phyloP scores from a whole-genome alignment of 2,113 vertebrate species.

The Grus americana region DNA sequence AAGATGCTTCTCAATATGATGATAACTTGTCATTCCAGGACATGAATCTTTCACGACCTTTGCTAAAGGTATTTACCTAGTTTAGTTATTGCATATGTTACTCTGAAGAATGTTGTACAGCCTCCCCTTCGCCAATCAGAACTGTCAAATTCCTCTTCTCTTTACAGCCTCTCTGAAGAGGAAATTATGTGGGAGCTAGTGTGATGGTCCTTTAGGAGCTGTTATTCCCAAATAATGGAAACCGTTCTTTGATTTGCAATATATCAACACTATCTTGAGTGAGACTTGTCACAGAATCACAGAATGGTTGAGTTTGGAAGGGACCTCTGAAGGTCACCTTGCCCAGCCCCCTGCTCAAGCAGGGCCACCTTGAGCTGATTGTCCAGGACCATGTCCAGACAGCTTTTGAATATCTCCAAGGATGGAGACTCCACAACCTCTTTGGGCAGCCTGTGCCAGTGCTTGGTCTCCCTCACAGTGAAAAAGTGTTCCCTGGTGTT shows the following conservation, averaged over 20 bases:
- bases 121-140: background rate
- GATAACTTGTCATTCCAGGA: conserved; percentile 89
- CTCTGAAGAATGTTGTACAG: background rate
- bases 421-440: background rate
- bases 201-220: background rate
- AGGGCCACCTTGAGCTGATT: background rate
- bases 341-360: background rate
- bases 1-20: conserved; percentile 90
- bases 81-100: background rate
- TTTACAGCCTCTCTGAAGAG: background rate
- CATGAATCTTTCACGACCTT: conserved; percentile 96
- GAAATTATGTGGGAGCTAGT: background rate
- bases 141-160: background rate
- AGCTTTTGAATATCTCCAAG: background rate
- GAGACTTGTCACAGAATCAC: background rate
- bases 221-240: background rate
- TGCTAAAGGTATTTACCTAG: conserved; percentile 85
- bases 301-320: background rate
- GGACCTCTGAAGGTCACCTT: background rate
- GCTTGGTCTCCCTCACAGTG: background rate
- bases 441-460: background rate
- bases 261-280: background rate
- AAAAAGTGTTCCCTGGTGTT: background rate
- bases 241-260: background rate
- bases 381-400: no score